Evolutionary conservation across 2,888 invertebrate species (phyloP).

Genomic region (Patella depressa): DNA sequence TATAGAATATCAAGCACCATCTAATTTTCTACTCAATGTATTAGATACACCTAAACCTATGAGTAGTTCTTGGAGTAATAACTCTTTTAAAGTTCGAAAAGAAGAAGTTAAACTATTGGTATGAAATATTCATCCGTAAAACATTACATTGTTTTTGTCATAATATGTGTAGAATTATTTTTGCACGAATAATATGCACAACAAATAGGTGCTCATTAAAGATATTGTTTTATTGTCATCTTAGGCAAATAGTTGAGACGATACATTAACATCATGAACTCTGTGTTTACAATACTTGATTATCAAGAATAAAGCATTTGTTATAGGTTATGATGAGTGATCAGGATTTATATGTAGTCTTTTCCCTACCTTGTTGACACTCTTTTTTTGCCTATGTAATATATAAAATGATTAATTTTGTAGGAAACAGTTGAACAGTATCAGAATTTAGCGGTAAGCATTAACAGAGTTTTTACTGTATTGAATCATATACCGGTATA

Average conservation of each 20-base stretch:
- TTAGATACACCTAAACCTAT: conserved; percentile 35
- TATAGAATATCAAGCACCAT: conserved; percentile 62
- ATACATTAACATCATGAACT: too few species aligned
- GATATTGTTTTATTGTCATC: conserved; percentile 4
- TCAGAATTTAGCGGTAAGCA: conserved; percentile 50
- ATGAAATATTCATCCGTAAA: not conserved
- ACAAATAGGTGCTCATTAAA: too few species aligned
- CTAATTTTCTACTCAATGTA: conserved; percentile 58
- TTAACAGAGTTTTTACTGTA: not conserved
- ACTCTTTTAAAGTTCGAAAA: conserved; percentile 39
- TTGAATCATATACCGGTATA: too few species aligned
- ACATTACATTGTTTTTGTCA: not conserved
- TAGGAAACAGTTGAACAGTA: conserved; percentile 57
- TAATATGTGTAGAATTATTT: not conserved
- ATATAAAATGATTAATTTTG: conserved; percentile 25
- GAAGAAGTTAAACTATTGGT: conserved; percentile 56
- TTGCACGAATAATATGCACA: not conserved
- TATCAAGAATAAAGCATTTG: too few species aligned
- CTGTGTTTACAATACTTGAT: too few species aligned
- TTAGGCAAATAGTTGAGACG: not conserved
- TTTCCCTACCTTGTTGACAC: too few species aligned
- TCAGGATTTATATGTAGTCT: too few species aligned
- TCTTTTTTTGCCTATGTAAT: too few species aligned
- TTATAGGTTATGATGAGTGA: too few species aligned
- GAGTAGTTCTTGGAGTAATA: conserved; percentile 29